Conservation (phyloP, 2,797 vertebrate species). For the Notoglanidium macrostoma region DNA sequence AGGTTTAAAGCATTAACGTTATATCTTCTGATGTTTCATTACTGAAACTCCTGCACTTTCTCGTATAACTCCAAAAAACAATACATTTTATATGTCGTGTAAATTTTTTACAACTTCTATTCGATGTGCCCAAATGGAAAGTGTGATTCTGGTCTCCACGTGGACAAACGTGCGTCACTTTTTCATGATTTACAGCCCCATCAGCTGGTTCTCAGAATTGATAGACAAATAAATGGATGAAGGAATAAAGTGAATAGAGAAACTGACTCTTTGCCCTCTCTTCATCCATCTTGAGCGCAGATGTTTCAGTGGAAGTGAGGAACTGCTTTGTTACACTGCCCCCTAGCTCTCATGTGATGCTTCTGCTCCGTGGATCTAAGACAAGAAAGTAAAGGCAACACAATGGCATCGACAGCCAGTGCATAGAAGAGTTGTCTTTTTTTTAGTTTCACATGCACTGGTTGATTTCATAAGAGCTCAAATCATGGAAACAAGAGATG, state of each 20-base stretch:
- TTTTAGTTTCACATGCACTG: background rate
- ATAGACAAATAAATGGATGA: slow-evolving; percentile 14
- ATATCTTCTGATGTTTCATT: background rate
- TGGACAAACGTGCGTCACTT: background rate
- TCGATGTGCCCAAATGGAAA: background rate
- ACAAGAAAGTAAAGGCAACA: background rate
- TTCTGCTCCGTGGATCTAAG: background rate
- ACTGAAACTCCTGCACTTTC: background rate
- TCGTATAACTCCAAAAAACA: background rate
- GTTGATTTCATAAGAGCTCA: background rate
- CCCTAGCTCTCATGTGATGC: slow-evolving; percentile 33
- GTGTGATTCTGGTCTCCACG: slow-evolving; percentile 1
- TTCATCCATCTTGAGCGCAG: slow-evolving; percentile 50
- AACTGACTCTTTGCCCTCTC: slow-evolving; percentile 16
- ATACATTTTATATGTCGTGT: background rate
- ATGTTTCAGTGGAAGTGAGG: slow-evolving; percentile 45
- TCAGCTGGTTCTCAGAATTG: background rate
- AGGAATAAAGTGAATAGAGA: slow-evolving; percentile 12
- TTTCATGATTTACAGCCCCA: slow-evolving; percentile 10
- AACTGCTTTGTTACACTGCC: slow-evolving; percentile 23
- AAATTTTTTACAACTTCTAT: slow-evolving; percentile 21
- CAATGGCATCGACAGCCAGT: background rate
- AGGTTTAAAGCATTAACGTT: background rate
- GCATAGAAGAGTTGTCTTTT: slow-evolving; percentile 17
- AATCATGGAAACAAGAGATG: background rate